Base-by-base conservation (phyloP, 2,888 invertebrate genomes). In the Busseola fusca region DNA sequence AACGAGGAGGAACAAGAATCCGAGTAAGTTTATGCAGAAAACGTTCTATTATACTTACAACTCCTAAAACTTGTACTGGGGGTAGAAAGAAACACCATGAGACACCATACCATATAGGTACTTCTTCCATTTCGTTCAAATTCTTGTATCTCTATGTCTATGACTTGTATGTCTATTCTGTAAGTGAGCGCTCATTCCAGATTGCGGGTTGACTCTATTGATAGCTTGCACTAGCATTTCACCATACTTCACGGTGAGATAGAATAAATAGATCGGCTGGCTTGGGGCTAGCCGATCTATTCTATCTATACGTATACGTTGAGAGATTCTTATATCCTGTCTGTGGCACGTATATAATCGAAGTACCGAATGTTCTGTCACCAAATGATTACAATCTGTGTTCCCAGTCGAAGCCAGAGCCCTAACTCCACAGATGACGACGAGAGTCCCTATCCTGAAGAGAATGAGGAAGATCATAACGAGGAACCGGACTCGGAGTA, bases 1-100 rank as follows among this genome's bases (percentile, higher is more conserved):
- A 76, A 27, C 27, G 73, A 76, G 7, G 73, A 76, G 14, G 72
- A 76, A 25, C 76, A 50, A 21, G 72, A 69, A 30, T 52, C 52
- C 5, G 73, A 73, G 73, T 73, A 59, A 73, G 76, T 37, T 59
- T 14, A 27, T 21, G 3, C 25, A 48, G 16, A 25, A 16, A 67
- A 57, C 4, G 30, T 40, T 37, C 16, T 40, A 10, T 74, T 21
- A 3, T 25, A 27, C n/a, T 37, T 16, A 2, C 40, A 30, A 37
- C 18, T 52, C n/a, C 16, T 50, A 27, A 30, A n/a, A 30, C 10
- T 21, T 27, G 18, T 25, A 42, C 12, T 14, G 27, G 3, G 18
- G 25, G 21, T 37, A 21, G 45, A 25, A 16, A 48, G 10, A 25
- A 34, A 27, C 21, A 16, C 21, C 64, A 34, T 18, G 18, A 42